phyloP scores from a whole-genome alignment of 2,797 vertebrate genomes.

The Chloroceryle inda region DNA sequence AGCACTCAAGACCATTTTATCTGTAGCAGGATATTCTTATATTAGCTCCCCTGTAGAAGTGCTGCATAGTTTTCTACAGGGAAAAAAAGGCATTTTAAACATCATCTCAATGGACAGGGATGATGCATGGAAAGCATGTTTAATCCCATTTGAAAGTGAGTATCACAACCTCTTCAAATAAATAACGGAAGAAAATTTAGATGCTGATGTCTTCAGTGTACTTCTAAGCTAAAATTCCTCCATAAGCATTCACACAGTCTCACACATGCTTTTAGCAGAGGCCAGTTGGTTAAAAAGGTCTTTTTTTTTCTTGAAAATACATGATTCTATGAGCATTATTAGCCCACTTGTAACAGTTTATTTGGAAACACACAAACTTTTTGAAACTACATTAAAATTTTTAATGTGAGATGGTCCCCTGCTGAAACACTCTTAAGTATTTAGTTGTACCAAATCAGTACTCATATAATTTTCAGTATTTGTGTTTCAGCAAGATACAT shows the following conservation, averaged over 20 bases:
- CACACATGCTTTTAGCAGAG: background rate
- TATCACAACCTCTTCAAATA: background rate
- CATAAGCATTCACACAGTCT: background rate
- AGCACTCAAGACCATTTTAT: background rate
- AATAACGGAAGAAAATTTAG: background rate
- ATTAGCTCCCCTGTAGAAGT: background rate
- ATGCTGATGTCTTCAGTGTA: background rate
- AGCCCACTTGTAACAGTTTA: background rate
- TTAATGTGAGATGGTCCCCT: background rate
- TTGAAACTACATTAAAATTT: background rate
- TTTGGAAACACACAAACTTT: background rate
- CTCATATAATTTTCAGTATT: background rate
- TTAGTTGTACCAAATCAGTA: background rate
- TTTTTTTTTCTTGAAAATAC: background rate
- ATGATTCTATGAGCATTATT: background rate
- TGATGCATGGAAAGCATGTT: background rate
- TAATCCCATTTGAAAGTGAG: background rate
- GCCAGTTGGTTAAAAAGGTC: background rate
- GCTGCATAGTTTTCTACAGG: background rate
- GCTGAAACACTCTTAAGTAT: background rate
- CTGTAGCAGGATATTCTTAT: background rate
- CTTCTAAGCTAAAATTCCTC: background rate
- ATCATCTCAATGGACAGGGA: background rate
- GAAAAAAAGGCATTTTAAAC: background rate
- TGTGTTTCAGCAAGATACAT: background rate